Conservation (phyloP, 2,888 invertebrate genomes). For the Notodromas monacha region DNA sequence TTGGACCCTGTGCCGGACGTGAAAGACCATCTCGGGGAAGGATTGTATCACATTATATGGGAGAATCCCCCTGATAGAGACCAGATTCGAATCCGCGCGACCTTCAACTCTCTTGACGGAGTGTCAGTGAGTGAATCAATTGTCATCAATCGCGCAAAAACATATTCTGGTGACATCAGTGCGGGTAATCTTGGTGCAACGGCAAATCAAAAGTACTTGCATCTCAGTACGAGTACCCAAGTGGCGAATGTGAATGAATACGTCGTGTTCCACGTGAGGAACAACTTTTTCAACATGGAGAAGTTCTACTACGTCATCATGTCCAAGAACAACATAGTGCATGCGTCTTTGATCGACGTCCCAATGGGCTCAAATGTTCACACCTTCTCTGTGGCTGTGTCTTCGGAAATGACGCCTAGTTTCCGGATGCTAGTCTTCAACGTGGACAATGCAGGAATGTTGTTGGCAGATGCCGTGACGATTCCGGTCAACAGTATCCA, state of each 20-base stretch:
- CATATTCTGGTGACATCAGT: neutral
- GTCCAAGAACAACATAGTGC: slow-evolving; percentile 7
- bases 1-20: no score
- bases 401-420: slow-evolving; percentile 23
- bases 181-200: neutral
- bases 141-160: no score
- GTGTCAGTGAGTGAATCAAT: no score
- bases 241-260: slow-evolving; percentile 19
- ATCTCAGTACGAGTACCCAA: slow-evolving; percentile 19
- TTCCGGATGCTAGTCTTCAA: slow-evolving; percentile 21
- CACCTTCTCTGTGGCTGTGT: slow-evolving; percentile 21
- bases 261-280: slow-evolving; percentile 21
- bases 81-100: no score
- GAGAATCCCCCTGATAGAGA: no score
- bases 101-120: no score
- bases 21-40: no score
- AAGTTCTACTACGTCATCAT: slow-evolving; percentile 20
- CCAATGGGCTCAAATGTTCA: slow-evolving; percentile 12
- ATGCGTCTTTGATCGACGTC: no score
- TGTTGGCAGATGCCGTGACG: slow-evolving; percentile 21
- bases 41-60: no score
- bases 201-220: slow-evolving; percentile 15
- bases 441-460: slow-evolving; percentile 16
- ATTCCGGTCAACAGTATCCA: slow-evolving; percentile 22
- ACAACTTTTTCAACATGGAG: slow-evolving; percentile 19